These are phyloP conservation scores for Amazona finschi DNA, from an alignment of 2,797 vertebrate species.

Conservation along the genomic window DNA sequence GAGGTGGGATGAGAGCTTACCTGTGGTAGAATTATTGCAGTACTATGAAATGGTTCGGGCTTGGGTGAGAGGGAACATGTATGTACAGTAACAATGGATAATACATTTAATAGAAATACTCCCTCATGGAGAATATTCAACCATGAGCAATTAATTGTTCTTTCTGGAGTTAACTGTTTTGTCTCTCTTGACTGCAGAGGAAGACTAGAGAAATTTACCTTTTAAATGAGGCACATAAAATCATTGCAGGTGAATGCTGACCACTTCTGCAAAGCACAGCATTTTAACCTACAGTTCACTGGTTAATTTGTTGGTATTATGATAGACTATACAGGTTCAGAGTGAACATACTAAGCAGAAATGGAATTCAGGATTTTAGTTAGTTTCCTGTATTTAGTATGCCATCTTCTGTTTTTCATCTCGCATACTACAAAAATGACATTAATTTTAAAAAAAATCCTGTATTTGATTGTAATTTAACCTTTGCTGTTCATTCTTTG, in stretches of 20 bases:
- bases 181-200: neutral
- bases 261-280: neutral
- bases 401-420: neutral
- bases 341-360: neutral
- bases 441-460: neutral
- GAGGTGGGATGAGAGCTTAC: neutral
- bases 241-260: neutral
- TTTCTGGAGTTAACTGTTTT: neutral
- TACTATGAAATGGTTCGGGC: neutral
- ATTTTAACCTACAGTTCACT: neutral
- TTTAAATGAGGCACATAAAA: neutral
- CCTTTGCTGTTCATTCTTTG: neutral
- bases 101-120: neutral
- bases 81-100: neutral
- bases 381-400: neutral
- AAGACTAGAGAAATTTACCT: neutral
- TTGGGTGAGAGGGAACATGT: neutral
- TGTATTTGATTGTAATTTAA: neutral
- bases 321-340: neutral
- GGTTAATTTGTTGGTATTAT: neutral
- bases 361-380: neutral
- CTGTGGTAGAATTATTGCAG: neutral
- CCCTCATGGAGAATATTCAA: neutral
- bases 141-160: neutral
- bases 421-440: accelerated